phyloP scores from a whole-genome alignment of 2,113 vertebrate genomes.

The Coregonus clupeaformis region DNA sequence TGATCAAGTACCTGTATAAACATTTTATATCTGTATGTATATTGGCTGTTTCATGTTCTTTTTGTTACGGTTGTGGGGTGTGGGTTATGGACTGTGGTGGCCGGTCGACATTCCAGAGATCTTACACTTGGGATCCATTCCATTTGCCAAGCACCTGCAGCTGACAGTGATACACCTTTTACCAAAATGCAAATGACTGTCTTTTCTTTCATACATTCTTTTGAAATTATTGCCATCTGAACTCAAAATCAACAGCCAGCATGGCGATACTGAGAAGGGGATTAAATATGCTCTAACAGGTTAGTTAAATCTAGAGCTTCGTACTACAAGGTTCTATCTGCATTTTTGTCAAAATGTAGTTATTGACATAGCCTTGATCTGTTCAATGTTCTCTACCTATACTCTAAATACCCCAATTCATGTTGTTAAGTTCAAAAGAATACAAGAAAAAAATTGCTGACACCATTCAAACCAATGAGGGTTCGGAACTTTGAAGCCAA shows the following conservation, averaged over 20 bases:
- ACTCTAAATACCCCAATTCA: too few species aligned
- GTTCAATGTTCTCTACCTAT: too few species aligned
- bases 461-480: too few species aligned
- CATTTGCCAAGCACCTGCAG: conserved; percentile 76
- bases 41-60: conserved; percentile 66
- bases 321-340: too few species aligned
- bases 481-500: too few species aligned
- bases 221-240: conserved; percentile 74
- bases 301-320: too few species aligned
- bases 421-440: too few species aligned
- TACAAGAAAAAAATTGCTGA: too few species aligned
- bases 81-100: conserved; percentile 60
- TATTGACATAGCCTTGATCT: too few species aligned
- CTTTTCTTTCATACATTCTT: conserved; percentile 39
- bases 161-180: conserved; percentile 70
- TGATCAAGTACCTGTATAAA: conserved; percentile 86
- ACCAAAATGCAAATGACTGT: conserved; percentile 76
- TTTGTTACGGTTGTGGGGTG: conserved; percentile 28
- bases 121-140: conserved; percentile 46
- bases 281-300: background rate
- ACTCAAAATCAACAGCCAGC: conserved; percentile 82
- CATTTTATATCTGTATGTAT: conserved; percentile 73
- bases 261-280: conserved; percentile 36
- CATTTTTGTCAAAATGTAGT: too few species aligned
- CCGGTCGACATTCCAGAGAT: background rate